Percentiles rank a stretch among this genome's conserved stretches.
These are phyloP conservation scores for Dione juno DNA, from an alignment of 2,888 invertebrate species.

Conservation along the genomic window DNA sequence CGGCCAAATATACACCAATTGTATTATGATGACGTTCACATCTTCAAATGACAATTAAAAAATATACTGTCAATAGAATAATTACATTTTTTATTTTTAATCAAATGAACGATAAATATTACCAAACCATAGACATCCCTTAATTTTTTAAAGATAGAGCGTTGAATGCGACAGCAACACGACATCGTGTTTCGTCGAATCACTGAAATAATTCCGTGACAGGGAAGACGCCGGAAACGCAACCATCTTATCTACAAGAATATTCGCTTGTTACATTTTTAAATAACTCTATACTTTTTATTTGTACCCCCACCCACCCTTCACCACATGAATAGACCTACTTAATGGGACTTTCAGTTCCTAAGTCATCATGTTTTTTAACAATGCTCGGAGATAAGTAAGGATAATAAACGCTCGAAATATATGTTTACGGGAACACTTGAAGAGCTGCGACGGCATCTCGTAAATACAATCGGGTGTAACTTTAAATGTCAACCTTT, in stretches of 20 bases:
- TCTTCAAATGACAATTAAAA: not conserved
- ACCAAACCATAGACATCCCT: slow-evolving; percentile 57
- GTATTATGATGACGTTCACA: too few relatives aligned
- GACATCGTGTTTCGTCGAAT: slow-evolving; percentile 79
- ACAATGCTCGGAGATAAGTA: slow-evolving; percentile 77
- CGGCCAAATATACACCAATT: too few relatives aligned
- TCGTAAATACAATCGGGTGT: slow-evolving; percentile 14
- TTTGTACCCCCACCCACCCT: slow-evolving; percentile 70
- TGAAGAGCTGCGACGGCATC: slow-evolving; percentile 32
- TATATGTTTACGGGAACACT: slow-evolving; percentile 65
- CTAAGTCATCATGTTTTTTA: slow-evolving; percentile 82
- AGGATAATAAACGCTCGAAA: slow-evolving; percentile 81
- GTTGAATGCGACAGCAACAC: slow-evolving; percentile 79
- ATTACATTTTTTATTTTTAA: not conserved
- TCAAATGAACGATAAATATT: not conserved
- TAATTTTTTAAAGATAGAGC: slow-evolving; percentile 80
- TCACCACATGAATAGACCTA: slow-evolving; percentile 80
- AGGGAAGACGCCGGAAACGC: slow-evolving; percentile 77
- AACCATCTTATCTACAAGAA: slow-evolving; percentile 81
- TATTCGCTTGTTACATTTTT: slow-evolving; percentile 82
- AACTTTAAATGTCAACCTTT: slow-evolving; percentile 12
- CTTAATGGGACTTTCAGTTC: slow-evolving; percentile 83
- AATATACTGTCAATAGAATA: not conserved
- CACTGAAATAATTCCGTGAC: slow-evolving; percentile 79
- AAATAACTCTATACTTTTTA: slow-evolving; percentile 83